These are phyloP conservation scores for Hipparchia semele DNA, from an alignment of 2,888 invertebrate species.

Conservation along the genomic window DNA sequence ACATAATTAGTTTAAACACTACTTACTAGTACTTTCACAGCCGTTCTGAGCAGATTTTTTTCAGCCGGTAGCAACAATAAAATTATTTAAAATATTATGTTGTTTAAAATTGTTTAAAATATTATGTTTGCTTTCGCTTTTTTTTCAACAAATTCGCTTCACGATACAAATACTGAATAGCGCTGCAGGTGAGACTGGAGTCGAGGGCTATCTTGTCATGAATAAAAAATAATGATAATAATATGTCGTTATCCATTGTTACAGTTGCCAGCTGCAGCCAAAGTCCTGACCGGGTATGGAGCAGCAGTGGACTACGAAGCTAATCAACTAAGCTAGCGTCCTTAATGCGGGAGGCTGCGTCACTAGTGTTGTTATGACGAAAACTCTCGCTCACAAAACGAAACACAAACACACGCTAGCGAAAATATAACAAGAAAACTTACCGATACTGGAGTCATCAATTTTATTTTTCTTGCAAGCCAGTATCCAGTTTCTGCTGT, in stretches of 20 bases:
- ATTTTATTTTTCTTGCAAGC: constrained; percentile 38
- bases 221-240: neutral
- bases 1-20: too few species aligned
- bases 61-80: neutral
- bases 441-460: constrained; percentile 40
- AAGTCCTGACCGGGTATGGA: constrained; percentile 73
- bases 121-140: too few species aligned
- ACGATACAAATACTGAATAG: too few species aligned
- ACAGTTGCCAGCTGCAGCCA: constrained; percentile 71
- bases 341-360: constrained; percentile 51
- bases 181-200: too few species aligned
- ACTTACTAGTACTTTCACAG: too few species aligned
- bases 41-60: too few species aligned
- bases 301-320: constrained; percentile 68
- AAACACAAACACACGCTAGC: constrained; percentile 21
- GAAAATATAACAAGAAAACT: constrained; percentile 3
- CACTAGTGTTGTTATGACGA: constrained; percentile 57
- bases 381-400: constrained; percentile 46
- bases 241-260: constrained; percentile 57
- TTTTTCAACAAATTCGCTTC: too few species aligned
- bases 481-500: constrained; percentile 42
- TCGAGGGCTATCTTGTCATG: too few species aligned
- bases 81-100: neutral
- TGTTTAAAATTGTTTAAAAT: neutral
- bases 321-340: constrained; percentile 45